These are phyloP conservation scores for Dolichotis patagonum DNA, from an alignment of 2,113 vertebrate genomes.

Conservation along the genomic window DNA sequence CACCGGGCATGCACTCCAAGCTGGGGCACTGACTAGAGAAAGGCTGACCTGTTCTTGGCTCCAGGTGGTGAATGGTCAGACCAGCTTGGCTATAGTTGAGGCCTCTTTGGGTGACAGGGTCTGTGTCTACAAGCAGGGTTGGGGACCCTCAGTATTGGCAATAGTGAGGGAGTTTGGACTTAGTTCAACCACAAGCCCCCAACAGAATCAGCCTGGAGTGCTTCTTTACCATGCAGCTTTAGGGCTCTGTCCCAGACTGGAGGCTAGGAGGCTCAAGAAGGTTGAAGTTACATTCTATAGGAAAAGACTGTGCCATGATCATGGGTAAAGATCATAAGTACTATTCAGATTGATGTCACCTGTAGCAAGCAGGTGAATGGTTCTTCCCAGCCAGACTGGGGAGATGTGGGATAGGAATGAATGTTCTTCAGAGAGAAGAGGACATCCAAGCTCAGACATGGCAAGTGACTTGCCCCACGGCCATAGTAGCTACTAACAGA, in stretches of 20 bases:
- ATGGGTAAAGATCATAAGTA: not conserved
- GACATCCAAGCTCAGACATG: not conserved
- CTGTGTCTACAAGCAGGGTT: not conserved
- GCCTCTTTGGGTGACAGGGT: rapidly evolving
- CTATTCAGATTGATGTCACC: not conserved
- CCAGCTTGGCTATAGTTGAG: too few species aligned
- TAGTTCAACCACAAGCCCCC: not conserved
- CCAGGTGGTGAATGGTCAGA: not conserved
- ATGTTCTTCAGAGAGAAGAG: not conserved
- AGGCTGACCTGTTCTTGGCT: not conserved
- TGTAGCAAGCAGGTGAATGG: not conserved
- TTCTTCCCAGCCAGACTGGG: not conserved
- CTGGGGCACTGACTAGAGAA: not conserved
- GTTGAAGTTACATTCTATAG: not conserved
- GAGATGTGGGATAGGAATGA: not conserved
- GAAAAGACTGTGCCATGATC: not conserved
- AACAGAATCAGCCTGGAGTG: not conserved
- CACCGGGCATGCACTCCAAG: not conserved
- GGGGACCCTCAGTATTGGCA: not conserved
- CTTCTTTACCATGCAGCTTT: not conserved
- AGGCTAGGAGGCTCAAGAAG: not conserved
- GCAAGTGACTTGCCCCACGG: not conserved
- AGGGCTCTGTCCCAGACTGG: not conserved
- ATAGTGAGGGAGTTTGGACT: not conserved
- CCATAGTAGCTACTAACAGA: not conserved